phyloP scores from a whole-genome alignment of 1,140 invertebrate genomes.

The Drosophila ohnishii region DNA sequence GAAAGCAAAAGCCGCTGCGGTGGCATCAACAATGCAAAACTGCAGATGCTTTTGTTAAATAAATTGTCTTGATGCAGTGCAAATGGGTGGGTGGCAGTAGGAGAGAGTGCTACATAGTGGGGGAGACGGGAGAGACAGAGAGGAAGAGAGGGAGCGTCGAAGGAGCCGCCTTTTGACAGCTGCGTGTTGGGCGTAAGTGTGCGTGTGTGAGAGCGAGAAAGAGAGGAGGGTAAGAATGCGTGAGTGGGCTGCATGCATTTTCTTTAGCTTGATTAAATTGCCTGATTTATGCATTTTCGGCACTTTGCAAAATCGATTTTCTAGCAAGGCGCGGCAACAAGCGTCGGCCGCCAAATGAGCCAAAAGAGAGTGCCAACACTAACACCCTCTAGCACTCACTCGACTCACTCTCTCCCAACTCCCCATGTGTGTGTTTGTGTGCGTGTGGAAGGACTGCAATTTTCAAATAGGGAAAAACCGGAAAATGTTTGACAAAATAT shows the following conservation, averaged over 20 bases:
- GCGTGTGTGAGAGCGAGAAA: constrained; percentile 17
- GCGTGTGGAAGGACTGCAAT: constrained; percentile 70
- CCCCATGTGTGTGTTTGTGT: constrained; percentile 28
- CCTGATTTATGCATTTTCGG: constrained; percentile 72
- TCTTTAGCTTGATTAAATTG: constrained; percentile 53
- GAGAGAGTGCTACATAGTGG: constrained; percentile 12
- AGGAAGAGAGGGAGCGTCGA: constrained; percentile 7
- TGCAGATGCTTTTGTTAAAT: constrained; percentile 63
- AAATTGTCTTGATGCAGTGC: constrained; percentile 54
- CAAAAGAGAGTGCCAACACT: constrained; percentile 45
- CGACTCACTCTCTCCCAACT: constrained; percentile 36
- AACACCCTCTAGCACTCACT: constrained; percentile 48
- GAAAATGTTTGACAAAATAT: constrained; percentile 76
- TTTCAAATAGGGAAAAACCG: constrained; percentile 78
- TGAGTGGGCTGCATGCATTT: constrained; percentile 48
- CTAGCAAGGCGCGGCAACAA: constrained; percentile 78
- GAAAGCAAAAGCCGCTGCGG: constrained; percentile 35
- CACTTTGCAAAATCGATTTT: constrained; percentile 76
- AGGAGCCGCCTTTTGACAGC: constrained; percentile 45
- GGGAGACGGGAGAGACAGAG: constrained; percentile 1
- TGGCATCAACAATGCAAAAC: constrained; percentile 48
- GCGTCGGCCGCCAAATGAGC: constrained; percentile 52
- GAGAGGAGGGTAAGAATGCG: constrained; percentile 30
- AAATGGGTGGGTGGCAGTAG: constrained; percentile 28
- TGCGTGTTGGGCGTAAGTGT: constrained; percentile 34